Evolutionary conservation across 1,140 invertebrate genomes (phyloP).

Genomic region (Rhysida immarginata): DNA sequence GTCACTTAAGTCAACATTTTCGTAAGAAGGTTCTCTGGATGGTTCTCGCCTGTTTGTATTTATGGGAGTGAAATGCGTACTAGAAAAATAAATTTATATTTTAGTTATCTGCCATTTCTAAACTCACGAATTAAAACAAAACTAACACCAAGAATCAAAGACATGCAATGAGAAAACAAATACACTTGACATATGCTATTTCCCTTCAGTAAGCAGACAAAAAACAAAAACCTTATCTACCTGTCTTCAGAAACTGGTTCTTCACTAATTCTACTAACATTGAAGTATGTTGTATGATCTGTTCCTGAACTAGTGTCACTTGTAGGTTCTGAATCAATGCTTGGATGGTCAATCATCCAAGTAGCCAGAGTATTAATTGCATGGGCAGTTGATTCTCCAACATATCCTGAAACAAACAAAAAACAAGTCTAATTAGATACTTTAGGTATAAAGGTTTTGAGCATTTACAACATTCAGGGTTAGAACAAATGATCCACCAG

Average conservation of each 20-base stretch:
- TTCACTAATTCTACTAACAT: conserved; percentile 2
- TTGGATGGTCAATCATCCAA: conserved; percentile 50
- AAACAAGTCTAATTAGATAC: no score
- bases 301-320: conserved; percentile 12
- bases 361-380: conserved; percentile 43
- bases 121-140: no score
- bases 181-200: no score
- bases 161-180: no score
- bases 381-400: conserved; percentile 37
- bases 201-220: neutral
- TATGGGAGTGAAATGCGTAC: conserved; percentile 1
- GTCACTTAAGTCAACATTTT: conserved; percentile 1
- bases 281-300: conserved; percentile 1
- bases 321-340: conserved; percentile 25
- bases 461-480: neutral
- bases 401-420: conserved; percentile 32
- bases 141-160: no score
- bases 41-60: neutral
- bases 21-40: neutral
- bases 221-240: neutral
- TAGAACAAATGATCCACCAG: no score
- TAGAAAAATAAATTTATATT: no score
- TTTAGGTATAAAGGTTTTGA: neutral
- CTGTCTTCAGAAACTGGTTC: conserved; percentile 1
- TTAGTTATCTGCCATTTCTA: no score